Percentiles rank a stretch among this genome's conserved stretches.
These are phyloP conservation scores for Musca vetustissima DNA, from an alignment of 1,140 invertebrate genomes.

Conservation along the genomic window DNA sequence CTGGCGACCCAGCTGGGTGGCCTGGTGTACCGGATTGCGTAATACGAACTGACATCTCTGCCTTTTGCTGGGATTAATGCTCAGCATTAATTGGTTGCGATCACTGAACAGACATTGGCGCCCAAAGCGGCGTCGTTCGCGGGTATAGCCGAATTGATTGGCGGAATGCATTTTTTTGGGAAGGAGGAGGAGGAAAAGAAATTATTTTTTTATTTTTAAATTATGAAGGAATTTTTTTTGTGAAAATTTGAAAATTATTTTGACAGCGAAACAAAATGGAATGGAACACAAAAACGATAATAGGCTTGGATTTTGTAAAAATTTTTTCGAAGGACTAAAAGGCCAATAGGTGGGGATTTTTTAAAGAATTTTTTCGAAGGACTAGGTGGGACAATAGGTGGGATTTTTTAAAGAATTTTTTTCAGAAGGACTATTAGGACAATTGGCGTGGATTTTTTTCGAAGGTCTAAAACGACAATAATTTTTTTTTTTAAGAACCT, in stretches of 20 bases:
- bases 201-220: background rate
- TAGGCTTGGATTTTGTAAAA: too few relatives aligned
- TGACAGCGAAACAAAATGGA: background rate
- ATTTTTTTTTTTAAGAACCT: too few relatives aligned
- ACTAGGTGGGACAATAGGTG: too few relatives aligned
- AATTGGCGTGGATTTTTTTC: too few relatives aligned
- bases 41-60: constrained; percentile 67
- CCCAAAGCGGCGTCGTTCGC: constrained; percentile 70
- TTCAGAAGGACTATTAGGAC: too few relatives aligned
- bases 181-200: background rate
- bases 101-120: constrained; percentile 73
- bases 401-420: too few relatives aligned
- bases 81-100: constrained; percentile 71
- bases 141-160: constrained; percentile 48
- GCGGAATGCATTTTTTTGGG: constrained; percentile 1
- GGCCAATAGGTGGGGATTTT: too few relatives aligned
- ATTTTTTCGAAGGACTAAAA: too few relatives aligned
- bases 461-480: too few relatives aligned
- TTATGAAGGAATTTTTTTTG: background rate
- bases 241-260: background rate
- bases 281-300: too few relatives aligned
- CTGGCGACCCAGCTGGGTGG: constrained; percentile 63
- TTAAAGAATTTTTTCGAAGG: too few relatives aligned
- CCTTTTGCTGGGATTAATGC: constrained; percentile 62
- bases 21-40: constrained; percentile 65